Evolutionary conservation across 2,888 invertebrate genomes (phyloP).

Genomic region (Creontiades dilutus): DNA sequence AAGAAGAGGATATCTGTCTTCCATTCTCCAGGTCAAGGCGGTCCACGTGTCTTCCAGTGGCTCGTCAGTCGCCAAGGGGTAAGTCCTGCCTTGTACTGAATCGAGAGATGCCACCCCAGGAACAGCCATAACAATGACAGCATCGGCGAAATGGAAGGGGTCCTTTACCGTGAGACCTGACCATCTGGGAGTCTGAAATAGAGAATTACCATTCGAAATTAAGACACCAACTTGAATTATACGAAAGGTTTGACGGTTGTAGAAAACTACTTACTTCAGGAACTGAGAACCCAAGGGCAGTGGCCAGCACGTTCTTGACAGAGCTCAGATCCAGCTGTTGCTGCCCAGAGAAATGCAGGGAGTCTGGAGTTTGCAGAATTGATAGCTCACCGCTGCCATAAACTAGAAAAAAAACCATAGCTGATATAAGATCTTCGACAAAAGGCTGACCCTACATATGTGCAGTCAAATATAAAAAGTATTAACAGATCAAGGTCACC

Average conservation of each 20-base stretch:
- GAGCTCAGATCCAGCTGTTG: conserved; percentile 83
- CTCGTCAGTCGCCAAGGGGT: conserved; percentile 78
- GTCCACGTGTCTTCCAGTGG: conserved; percentile 77
- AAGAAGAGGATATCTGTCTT: conserved; percentile 80
- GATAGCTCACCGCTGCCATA: conserved; percentile 83
- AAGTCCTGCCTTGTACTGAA: conserved; percentile 80
- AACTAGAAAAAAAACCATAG: conserved; percentile 58
- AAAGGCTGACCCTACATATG: too few relatives aligned
- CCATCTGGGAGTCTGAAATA: conserved; percentile 83
- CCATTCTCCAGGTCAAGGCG: conserved; percentile 81
- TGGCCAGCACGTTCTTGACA: conserved; percentile 81
- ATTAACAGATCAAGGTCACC: too few relatives aligned
- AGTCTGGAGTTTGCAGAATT: conserved; percentile 84
- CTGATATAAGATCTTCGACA: too few relatives aligned
- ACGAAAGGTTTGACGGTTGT: not conserved
- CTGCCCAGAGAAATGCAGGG: conserved; percentile 85
- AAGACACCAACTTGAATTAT: too few relatives aligned
- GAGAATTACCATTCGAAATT: too few relatives aligned
- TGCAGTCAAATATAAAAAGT: too few relatives aligned
- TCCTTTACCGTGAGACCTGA: conserved; percentile 84
- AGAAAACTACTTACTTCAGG: conserved; percentile 81
- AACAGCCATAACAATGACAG: conserved; percentile 84
- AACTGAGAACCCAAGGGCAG: conserved; percentile 86
- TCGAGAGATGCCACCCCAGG: conserved; percentile 82
- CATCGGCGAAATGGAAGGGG: conserved; percentile 88